Base-by-base conservation (phyloP, 37 sponge, comb jelly and placozoan species). In the Haliclona indistincta region DNA sequence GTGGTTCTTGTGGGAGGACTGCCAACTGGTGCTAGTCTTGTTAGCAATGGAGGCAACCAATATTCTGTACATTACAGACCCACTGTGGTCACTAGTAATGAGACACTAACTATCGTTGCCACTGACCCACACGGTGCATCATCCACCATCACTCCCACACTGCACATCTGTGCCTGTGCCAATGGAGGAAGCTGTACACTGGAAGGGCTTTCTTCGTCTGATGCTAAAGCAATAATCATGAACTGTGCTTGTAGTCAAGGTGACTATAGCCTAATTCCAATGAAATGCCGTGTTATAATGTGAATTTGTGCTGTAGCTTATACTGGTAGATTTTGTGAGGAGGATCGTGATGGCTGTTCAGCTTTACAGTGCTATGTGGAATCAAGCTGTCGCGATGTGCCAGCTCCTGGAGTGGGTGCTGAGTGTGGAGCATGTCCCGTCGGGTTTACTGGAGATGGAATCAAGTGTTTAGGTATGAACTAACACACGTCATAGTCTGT, bases 141-240 rank as follows among this genome's bases (percentile, higher is more conserved):
- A 25, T 6, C 60, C 7, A 58, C 28, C n/a, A 7, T 58, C 11
- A 26, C 7, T 8, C 60, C 60, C 11, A 20, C 7, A n/a, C 26
- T 58, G n/a, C 15, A 47, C 26, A 36, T 67, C 38, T 78, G 78
- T 78, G 78, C 37, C 38, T 78, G 78, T 67, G 34, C 19, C 38
- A 78, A 78, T 52, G 68, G 51, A 63, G 78, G 68, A 19, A 78
- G 47, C 53, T 78, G 78, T 68, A 78, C 78, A 37, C 34, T 30
- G 36, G 56, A 67, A 8, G 78, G 58, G 2, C 40, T 67, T n/a
- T n/a, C n/a, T n/a, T n/a, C n/a, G n/a, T n/a, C n/a, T n/a, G n/a
- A n/a, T n/a, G n/a, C n/a, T n/a, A n/a, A n/a, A n/a, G n/a, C n/a
- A n/a, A n/a, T n/a, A n/a, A n/a, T n/a, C n/a, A n/a, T n/a, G n/a